A percentile compares a stretch with the other conserved stretches of the same genome.
Conservation (phyloP, 2,888 invertebrate genomes). For the Ectemnius cavifrons region DNA sequence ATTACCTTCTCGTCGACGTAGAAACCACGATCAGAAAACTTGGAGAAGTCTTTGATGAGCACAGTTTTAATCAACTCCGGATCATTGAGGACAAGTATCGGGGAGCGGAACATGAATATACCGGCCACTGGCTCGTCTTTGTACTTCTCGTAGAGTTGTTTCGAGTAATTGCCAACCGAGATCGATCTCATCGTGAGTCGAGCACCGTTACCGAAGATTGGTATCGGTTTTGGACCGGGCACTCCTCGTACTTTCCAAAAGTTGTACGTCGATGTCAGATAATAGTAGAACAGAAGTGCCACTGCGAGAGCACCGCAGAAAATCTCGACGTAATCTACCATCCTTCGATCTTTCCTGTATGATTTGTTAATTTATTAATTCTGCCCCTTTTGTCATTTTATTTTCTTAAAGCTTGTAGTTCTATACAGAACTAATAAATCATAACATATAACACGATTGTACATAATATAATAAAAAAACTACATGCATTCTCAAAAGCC, state of each 20-base stretch:
- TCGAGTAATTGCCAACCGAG: slow-evolving; percentile 64
- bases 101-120: slow-evolving; percentile 35
- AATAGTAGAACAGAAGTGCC: slow-evolving; percentile 11
- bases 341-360: too few species aligned
- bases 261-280: slow-evolving; percentile 64
- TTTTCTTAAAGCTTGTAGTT: too few species aligned
- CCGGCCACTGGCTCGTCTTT: too few species aligned
- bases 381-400: too few species aligned
- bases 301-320: slow-evolving; percentile 76
- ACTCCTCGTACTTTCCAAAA: slow-evolving; percentile 77
- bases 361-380: too few species aligned
- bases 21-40: slow-evolving; percentile 62
- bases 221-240: slow-evolving; percentile 72
- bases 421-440: slow-evolving; percentile 2
- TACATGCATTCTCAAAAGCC: slow-evolving; percentile 75
- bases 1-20: slow-evolving; percentile 67
- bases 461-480: background rate
- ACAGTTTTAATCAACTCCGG: slow-evolving; percentile 74
- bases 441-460: slow-evolving; percentile 75
- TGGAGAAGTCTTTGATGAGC: slow-evolving; percentile 76
- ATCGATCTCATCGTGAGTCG: slow-evolving; percentile 67
- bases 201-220: slow-evolving; percentile 77
- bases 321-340: slow-evolving; percentile 33
- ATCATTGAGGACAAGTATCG: slow-evolving; percentile 73
- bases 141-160: too few species aligned